Conservation (phyloP, 2,888 invertebrate species). For the Seira sanloemensis region DNA sequence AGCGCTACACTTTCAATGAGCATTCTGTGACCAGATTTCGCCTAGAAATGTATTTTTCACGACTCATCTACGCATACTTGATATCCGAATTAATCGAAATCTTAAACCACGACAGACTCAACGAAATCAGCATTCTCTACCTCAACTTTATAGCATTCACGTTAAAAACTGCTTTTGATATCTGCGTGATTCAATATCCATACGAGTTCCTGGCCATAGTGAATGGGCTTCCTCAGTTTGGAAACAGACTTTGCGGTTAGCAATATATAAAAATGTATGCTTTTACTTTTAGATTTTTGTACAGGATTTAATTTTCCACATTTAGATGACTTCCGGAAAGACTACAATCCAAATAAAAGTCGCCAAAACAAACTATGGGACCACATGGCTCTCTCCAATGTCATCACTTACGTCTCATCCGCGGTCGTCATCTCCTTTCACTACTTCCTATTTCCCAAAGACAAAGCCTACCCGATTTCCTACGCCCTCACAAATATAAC, state of each 20-base stretch:
- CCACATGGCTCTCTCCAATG: background rate
- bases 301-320: too few relatives aligned
- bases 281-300: background rate
- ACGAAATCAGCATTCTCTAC: background rate
- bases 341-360: constrained; percentile 35
- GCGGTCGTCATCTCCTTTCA: background rate
- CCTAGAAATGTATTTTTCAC: background rate
- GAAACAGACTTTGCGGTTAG: constrained; percentile 22
- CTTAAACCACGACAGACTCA: background rate
- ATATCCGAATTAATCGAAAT: background rate
- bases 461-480: constrained; percentile 4
- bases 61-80: background rate
- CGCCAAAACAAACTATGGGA: constrained; percentile 22
- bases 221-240: constrained; percentile 5
- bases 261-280: background rate
- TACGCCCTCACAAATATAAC: background rate
- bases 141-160: background rate
- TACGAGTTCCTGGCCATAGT: background rate
- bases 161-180: background rate
- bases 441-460: constrained; percentile 23
- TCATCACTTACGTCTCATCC: background rate
- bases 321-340: constrained; percentile 22
- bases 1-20: background rate
- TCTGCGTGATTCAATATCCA: background rate
- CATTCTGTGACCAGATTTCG: background rate